Base-by-base conservation (phyloP, 2,888 invertebrate genomes). In the Leucozona laternaria region DNA sequence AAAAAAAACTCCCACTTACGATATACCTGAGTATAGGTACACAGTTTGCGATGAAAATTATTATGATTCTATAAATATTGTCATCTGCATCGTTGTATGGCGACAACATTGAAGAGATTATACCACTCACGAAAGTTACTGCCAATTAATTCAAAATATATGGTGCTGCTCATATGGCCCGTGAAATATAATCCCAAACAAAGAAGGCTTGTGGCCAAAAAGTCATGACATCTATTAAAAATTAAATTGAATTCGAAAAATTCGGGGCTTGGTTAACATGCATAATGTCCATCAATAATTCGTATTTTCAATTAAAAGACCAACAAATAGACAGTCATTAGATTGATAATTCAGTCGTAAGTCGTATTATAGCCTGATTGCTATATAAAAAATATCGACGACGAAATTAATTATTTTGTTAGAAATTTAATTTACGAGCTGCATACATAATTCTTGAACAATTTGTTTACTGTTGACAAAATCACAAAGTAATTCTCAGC, bases 1-100 rank as follows among this genome's bases (percentile, higher is more conserved):
- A 17, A 31, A 50, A 37, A 68, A 50, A 37, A 68, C 70, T 40
- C 62, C 62, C 57, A 76, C 79, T 79, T 62, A 53, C 40, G 13
- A 25, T 34, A 34, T 20, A 11, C 13, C 6, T n/a, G n/a, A n/a
- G n/a, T n/a, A n/a, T n/a, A n/a, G n/a, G n/a, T 20, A 37, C 13
- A 11, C 20, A 37, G 22, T 22, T 37, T 37, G 20, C 34, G 40
- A 40, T 62, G 8, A 25, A 62, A 62, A 43, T 25, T 20, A 62
- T 22, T 31, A 60, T 62, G 43, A 25, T 62, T 62, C 62, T 62
- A 8, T 28, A 62, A 62, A 43, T 43, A 62, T 62, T 62, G 62
- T 43, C 62, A 60, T 60, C 37, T 62, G 62, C 62, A 43, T 43
- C 25, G 43, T 43, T 43, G 31, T 31, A 22, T 28, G 62, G 25